Base-by-base conservation (phyloP, 2,888 invertebrate genomes). In the Nomada hirtipes region DNA sequence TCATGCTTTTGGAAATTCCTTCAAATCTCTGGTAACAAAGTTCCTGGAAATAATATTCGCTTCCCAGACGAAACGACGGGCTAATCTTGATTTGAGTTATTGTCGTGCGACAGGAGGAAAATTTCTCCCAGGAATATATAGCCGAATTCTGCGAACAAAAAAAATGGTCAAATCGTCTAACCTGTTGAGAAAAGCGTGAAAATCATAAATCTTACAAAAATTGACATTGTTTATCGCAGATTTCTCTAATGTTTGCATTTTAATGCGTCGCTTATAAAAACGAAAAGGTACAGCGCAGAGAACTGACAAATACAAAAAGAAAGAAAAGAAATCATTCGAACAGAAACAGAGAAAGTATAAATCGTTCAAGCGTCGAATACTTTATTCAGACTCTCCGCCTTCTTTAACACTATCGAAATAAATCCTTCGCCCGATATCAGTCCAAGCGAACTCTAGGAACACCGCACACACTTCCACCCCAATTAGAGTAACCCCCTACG, bases 1-100 rank as follows among this genome's bases (percentile, higher is more conserved):
- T 71, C 76, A 75, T 50, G 70, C 76, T 60, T 59, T 55, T 23
- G 60, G 77, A 67, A 76, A 83, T 87, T 83, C 57, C 57, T 57
- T 15, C 75, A 36, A 61, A 83, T 76, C 52, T 52, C 50, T 23
- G 42, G 3, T 4, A 23, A 67, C 26, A 20, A 76, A 76, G 60
- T 69, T 70, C n/a, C 18, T 83, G 61, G 26, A 36, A 55, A 72
- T 71, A 71, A 50, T 77, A 79, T 79, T 85, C 53, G 60, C 71
- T 69, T 79, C 42, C 7, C 42, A 0, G 29, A 63, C 60, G 70
- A 59, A 78, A 79, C 75, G 68, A n/a, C 68, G 52, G 23, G 26
- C 65, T 82, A 70, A 81, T 69, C 61, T 69, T 20, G 70, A 44
- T 26, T 65, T 76, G 44, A 61, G 42, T 65, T 81, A 64, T 15